Base-by-base conservation (phyloP, 2,888 invertebrate genomes). In the Trissoscelio sp. region DNA sequence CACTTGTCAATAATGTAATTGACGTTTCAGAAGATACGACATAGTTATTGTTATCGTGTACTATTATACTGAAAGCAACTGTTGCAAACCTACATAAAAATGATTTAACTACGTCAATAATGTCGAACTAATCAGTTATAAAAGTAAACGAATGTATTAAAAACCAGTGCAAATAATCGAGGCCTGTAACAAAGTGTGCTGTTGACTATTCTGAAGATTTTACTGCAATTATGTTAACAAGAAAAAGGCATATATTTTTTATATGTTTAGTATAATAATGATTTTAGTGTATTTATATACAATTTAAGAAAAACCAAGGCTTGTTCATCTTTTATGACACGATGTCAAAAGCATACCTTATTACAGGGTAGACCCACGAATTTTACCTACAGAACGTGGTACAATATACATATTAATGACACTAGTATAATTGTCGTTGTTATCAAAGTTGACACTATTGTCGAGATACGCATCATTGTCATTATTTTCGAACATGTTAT, bases 341-440 rank as follows among this genome's bases (percentile, higher is more conserved):
- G 1, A 44, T 51, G 7, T 24, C 22, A 55, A 44, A 2, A 69
- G 31, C 69, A 34, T 34, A 34, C 28, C 14, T 20, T 57, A 9
- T 7, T 48, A 24, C 14, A 34, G 14, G 22, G 16, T 39, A 0
- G 9, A 51, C 16, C 42, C 34, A 57, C 46, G 51, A 72, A 60
- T 39, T 72, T 60, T 18, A 62, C 20, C 42, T 31, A 31, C 20
- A 18, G 53, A 73, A 42, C n/a, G 18, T 73, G 62, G 53, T 73
- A 74, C 24, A 66, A 48, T 66, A 58, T 66, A 66, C 51, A 60
- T 75, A 42, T 67, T 48, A 58, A 67, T 75, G 48, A 67, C 11
- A 51, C 31, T 66, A 58, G 24, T 58, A 58, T 51, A 67, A 66
- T 34, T 53, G 53, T 69, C 60, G 60, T 77, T 67, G 75, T 67